Percentiles rank a stretch among this genome's conserved stretches.
phyloP scores from a whole-genome alignment of 2,113 vertebrate species.

The Oryzias javanicus region DNA sequence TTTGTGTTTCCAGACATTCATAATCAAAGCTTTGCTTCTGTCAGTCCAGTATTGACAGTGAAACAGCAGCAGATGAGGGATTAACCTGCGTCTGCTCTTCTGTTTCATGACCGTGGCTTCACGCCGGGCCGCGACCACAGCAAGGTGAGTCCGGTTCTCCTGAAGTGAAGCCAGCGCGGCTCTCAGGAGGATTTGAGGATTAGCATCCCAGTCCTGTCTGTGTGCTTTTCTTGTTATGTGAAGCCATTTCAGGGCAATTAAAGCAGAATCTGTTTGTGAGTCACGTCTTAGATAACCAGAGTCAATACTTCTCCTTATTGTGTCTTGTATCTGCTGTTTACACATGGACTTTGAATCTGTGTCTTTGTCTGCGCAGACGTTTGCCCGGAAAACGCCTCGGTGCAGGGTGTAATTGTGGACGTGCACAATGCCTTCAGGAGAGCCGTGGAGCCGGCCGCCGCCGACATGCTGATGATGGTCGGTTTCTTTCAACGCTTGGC shows the following conservation, averaged over 20 bases:
- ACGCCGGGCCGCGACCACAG: constrained; percentile 30
- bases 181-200: constrained; percentile 29
- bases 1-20: too few relatives aligned
- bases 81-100: constrained; percentile 10
- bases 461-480: constrained; percentile 76
- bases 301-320: constrained; percentile 32
- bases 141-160: constrained; percentile 50
- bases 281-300: constrained; percentile 21
- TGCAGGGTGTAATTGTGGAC: constrained; percentile 65
- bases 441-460: constrained; percentile 50
- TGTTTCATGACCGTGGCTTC: neutral
- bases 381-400: constrained; percentile 36
- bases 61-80: neutral
- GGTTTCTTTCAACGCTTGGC: neutral
- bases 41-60: too few relatives aligned
- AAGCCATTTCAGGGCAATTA: constrained; percentile 36
- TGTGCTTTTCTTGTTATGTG: constrained; percentile 13
- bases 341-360: constrained; percentile 12
- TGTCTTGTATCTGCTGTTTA: constrained; percentile 36
- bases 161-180: constrained; percentile 11
- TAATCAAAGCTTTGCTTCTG: too few relatives aligned
- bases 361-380: constrained; percentile 13
- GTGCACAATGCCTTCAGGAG: constrained; percentile 66
- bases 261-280: constrained; percentile 41
- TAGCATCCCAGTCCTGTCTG: constrained; percentile 5